Evolutionary conservation across 2,888 invertebrate genomes (phyloP), one percentile per base, ranked within the genome.

Genomic region (Cenopis cana): DNA sequence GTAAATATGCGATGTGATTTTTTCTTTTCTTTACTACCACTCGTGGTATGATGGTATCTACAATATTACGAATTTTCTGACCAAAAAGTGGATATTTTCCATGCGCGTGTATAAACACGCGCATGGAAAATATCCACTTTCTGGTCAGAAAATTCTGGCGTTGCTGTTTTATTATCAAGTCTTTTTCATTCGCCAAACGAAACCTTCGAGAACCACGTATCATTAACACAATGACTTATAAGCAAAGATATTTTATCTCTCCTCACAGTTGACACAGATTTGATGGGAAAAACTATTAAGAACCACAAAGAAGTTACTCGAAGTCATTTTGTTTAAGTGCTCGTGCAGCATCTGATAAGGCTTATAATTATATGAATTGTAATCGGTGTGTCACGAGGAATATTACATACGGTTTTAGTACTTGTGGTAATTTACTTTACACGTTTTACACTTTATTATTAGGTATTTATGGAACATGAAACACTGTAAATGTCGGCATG

Each of bases 281-380:
- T 54, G 46, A 57, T 62, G 24, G 18, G 33, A 57, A 29, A 64
- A 72, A 62, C 68, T 24, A 68, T 72, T 68, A 60, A 66, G 41
- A 68, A 38, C 62, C 18, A 49, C 61, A 46, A 68, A 50, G 55
- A 62, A 72, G 41, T 68, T 52, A 61, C 56, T 38, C 5, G 41
- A 70, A 72, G 68, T 52, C 38, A 62, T 68, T 68, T 72, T 24
- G 18, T 68, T 12, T 56, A 72, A 72, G 49, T 72, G 68, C 56
- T 62, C 62, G 68, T 68, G 68, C 61, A 14, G 36, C 54, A 70
- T 60, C 68, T 50, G 72, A 72, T 68, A 67, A 57, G 20, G 41
- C 57, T 49, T 24, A 33, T 68, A 68, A 68, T 72, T 57, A 61
- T 50, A 62, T 49, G 60, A 55, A 49, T 38, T 52, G 24, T 66